phyloP scores from a whole-genome alignment of 2,113 vertebrate genomes.

The Proteles cristata region DNA sequence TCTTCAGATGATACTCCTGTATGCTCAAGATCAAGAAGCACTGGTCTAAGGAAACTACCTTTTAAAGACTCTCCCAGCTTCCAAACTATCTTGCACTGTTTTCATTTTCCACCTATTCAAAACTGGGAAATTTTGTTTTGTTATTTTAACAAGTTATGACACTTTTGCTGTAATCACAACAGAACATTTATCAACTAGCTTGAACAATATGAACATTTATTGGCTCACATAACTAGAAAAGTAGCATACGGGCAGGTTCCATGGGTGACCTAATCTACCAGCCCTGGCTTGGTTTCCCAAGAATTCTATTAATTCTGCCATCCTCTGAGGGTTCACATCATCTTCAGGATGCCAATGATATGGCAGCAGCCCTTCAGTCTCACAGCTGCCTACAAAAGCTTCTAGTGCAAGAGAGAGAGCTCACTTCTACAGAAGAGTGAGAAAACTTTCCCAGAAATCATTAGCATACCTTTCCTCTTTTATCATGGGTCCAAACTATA shows the following conservation, averaged over 20 bases:
- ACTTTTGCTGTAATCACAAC: constrained; percentile 27
- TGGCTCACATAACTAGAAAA: constrained; percentile 11
- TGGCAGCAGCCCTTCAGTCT: not conserved
- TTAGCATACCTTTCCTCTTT: not conserved
- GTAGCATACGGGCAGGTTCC: not conserved
- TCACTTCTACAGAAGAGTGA: not conserved
- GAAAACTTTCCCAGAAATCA: not conserved
- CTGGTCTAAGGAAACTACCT: not conserved
- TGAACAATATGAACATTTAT: not conserved
- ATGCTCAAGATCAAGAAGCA: not conserved
- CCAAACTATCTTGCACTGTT: constrained; percentile 4
- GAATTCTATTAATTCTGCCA: not conserved
- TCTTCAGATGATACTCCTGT: not conserved
- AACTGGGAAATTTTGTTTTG: not conserved
- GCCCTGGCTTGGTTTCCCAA: not conserved
- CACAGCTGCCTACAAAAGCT: not conserved
- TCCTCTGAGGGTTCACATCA: not conserved
- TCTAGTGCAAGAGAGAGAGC: not conserved
- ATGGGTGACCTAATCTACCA: not conserved
- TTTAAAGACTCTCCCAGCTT: not conserved
- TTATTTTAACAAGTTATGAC: not conserved
- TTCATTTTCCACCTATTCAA: not conserved
- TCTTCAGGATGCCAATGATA: not conserved
- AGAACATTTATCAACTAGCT: not conserved
- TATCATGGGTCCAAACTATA: not conserved